A percentile compares a stretch with the other conserved stretches of the same genome.
Evolutionary conservation across 2,888 invertebrate genomes (phyloP).

Genomic region (Pandemis cinnamomeana): DNA sequence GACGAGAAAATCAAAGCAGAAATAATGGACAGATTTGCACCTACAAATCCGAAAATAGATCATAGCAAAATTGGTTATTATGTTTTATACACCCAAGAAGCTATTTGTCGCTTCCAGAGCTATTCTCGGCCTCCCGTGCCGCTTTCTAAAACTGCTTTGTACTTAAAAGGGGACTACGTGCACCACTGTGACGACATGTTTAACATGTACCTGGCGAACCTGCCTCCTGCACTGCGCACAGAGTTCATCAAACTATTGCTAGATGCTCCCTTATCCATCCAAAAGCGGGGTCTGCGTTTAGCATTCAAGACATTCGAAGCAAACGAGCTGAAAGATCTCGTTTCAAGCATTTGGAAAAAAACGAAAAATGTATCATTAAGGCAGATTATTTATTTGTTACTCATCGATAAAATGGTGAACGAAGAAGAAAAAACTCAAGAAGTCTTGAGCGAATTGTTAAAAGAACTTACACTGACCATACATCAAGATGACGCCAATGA

Average conservation of each 20-base stretch:
- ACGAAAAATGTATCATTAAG: slow-evolving; percentile 62
- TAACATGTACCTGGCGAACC: slow-evolving; percentile 54
- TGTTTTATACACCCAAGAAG: slow-evolving; percentile 50
- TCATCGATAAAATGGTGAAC: slow-evolving; percentile 51
- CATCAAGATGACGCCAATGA: slow-evolving; percentile 59
- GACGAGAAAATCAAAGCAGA: slow-evolving; percentile 50
- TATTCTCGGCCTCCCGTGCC: slow-evolving; percentile 50
- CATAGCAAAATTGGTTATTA: slow-evolving; percentile 49
- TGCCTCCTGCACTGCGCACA: slow-evolving; percentile 53
- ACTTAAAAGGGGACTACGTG: slow-evolving; percentile 60
- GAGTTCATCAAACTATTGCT: slow-evolving; percentile 57
- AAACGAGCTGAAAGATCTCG: slow-evolving; percentile 53
- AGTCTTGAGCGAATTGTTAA: slow-evolving; percentile 56
- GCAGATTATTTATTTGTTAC: slow-evolving; percentile 54
- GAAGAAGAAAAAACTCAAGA: slow-evolving; percentile 45
- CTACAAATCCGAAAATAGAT: slow-evolving; percentile 56
- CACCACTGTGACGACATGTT: slow-evolving; percentile 59
- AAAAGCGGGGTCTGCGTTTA: slow-evolving; percentile 63
- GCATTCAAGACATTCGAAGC: slow-evolving; percentile 59
- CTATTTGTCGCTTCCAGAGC: slow-evolving; percentile 58
- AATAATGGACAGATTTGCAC: slow-evolving; percentile 57
- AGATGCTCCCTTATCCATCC: slow-evolving; percentile 60
- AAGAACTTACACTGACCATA: slow-evolving; percentile 54
- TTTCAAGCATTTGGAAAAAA: slow-evolving; percentile 56
- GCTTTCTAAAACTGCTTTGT: slow-evolving; percentile 16